Conservation (phyloP, 2,888 invertebrate genomes). For the Arctia plantaginis region DNA sequence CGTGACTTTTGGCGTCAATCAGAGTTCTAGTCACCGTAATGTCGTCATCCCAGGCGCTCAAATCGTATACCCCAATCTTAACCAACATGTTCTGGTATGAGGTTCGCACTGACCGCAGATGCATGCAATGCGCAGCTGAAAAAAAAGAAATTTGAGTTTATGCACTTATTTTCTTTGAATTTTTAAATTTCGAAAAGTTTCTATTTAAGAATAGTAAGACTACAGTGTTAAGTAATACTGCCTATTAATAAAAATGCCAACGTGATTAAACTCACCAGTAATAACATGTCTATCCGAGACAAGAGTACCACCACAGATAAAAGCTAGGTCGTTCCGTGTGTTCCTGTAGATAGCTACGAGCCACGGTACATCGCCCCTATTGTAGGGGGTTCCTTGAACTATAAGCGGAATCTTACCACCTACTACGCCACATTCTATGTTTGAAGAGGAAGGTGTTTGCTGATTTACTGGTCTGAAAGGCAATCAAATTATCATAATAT, state of each 20-base stretch:
- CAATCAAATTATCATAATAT: not conserved
- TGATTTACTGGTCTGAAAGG: conserved; percentile 1
- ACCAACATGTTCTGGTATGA: not conserved
- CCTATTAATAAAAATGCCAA: not conserved
- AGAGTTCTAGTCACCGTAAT: not conserved
- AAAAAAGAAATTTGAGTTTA: not conserved
- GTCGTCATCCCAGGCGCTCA: conserved; percentile 4
- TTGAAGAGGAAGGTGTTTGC: not conserved
- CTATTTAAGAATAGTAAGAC: no score
- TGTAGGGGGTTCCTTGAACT: conserved; percentile 46
- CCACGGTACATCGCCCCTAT: conserved; percentile 89
- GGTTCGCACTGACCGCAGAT: not conserved
- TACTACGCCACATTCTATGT: not conserved
- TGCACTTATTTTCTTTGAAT: not conserved
- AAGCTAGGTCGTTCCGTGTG: conserved; percentile 77
- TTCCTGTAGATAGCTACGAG: conserved; percentile 88
- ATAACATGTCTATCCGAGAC: conserved; percentile 76
- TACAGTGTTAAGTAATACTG: no score
- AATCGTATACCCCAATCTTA: conserved; percentile 1
- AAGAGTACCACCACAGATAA: conserved; percentile 77
- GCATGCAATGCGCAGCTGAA: conserved; percentile 13
- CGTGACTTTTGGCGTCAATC: not conserved
- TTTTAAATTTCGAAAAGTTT: no score
- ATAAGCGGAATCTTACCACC: not conserved
- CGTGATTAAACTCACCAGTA: conserved; percentile 62